These are phyloP conservation scores for Cephalophus harveyi DNA, from an alignment of 2,113 vertebrate genomes.

Conservation along the genomic window DNA sequence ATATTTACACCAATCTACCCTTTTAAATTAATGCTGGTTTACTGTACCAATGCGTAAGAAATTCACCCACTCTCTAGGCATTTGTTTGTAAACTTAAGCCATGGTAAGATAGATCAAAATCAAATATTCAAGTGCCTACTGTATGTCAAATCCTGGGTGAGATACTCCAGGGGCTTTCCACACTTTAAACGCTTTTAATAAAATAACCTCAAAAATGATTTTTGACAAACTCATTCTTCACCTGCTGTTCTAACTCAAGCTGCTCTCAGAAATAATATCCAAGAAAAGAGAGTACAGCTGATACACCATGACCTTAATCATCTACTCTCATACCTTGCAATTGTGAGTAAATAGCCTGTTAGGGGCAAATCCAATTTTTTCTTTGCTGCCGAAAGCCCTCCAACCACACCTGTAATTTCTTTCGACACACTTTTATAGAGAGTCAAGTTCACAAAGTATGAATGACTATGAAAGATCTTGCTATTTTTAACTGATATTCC, in stretches of 20 bases:
- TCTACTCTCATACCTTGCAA: not conserved
- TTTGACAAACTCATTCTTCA: not conserved
- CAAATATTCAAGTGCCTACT: not conserved
- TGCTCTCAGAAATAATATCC: not conserved
- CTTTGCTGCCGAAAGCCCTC: not conserved
- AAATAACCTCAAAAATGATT: not conserved
- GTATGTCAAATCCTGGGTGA: not conserved
- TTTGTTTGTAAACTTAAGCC: not conserved
- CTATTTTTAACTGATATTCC: not conserved
- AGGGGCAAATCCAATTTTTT: not conserved
- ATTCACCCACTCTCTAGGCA: not conserved
- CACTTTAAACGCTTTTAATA: not conserved
- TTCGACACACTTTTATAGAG: not conserved
- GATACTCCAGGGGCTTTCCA: not conserved
- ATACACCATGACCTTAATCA: constrained; percentile 26
- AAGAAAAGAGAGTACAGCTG: not conserved
- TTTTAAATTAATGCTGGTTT: constrained; percentile 26
- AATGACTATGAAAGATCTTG: not conserved
- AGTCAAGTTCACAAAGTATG: not conserved
- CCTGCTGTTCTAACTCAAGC: not conserved
- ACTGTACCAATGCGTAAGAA: not conserved
- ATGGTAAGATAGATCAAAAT: not conserved
- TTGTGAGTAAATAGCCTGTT: constrained; percentile 20
- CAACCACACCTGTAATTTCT: not conserved
- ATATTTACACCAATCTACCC: not conserved